Base-by-base conservation (phyloP, 1,140 invertebrate species). In the Drosophila seguyi region DNA sequence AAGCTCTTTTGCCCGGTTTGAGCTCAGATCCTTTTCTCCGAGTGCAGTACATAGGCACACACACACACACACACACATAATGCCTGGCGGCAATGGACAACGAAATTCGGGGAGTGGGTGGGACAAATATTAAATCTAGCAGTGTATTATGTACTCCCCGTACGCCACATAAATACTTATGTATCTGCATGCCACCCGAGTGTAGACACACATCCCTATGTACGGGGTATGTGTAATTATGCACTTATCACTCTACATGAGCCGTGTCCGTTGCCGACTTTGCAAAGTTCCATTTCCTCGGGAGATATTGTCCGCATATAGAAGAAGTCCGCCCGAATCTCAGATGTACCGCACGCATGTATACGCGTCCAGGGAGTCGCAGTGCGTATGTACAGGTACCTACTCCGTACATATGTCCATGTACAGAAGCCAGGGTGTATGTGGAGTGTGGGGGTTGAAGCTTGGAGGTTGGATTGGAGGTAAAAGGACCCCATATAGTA, bases 261-360 rank as follows among this genome's bases (percentile, higher is more conserved):
- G 68, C 45, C 55, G 42, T 39, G 66, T 58, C 69, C 52, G 53
- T 69, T 69, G 66, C 60, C 68, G 69, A 79, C 60, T 80, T 74
- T 55, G 74, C 75, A 79, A 55, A 75, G 65, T 73, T 85, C 69
- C 77, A 81, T 88, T 85, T 88, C 86, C 85, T 90, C 78, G 75
- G 85, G 85, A 85, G 50, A 75, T 90, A 48, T 75, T 72, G 69
- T 45, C 62, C 75, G 68, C 61, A 74, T 59, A 71, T 61, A 75
- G 38, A 71, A 90, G 55, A 42, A 69, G 66, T 69, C 47, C 66
- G 22, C 61, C 74, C 58, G 62, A 81, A 56, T 83, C 52, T 55
- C 48, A 76, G 67, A 78, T 63, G 63, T 68, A 65, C 76, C 55
- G 63, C 60, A 78, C 76, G 66, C 75, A 79, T 73, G 67, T 72